Conservation (phyloP, 2,797 vertebrate species). For the Malacoraja senta region DNA sequence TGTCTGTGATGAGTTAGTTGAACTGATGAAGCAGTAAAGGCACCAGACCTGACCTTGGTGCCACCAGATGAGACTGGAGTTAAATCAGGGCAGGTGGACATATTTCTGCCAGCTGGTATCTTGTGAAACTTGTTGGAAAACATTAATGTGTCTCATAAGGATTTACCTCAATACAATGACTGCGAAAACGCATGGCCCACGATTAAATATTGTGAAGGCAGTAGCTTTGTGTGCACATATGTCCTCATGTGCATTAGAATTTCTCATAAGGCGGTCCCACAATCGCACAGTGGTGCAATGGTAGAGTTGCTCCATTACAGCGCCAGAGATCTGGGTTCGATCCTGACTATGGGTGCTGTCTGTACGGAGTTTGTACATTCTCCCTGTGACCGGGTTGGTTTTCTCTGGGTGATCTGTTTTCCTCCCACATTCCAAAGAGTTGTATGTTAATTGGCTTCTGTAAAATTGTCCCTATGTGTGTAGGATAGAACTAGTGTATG, state of each 20-base stretch:
- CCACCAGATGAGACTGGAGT: not conserved
- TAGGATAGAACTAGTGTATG: no score
- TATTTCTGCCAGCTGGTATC: not conserved
- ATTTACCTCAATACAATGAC: not conserved
- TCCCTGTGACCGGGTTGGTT: no score
- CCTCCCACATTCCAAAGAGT: no score
- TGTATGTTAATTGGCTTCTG: no score
- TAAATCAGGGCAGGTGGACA: not conserved
- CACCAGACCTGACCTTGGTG: not conserved
- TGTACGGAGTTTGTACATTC: no score
- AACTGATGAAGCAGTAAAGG: not conserved
- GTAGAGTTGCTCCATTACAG: no score
- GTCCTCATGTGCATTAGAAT: not conserved
- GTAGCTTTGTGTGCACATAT: not conserved
- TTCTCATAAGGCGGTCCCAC: not conserved
- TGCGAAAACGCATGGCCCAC: not conserved
- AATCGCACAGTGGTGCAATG: no score
- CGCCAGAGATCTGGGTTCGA: no score
- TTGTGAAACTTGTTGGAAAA: not conserved
- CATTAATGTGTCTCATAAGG: not conserved
- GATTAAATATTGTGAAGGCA: not conserved
- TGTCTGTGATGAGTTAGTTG: not conserved
- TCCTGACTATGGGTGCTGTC: no score
- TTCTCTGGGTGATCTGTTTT: no score
- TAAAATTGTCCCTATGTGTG: no score